These are phyloP conservation scores for Cossypha caffra DNA, from an alignment of 2,797 vertebrate species.

Conservation along the genomic window DNA sequence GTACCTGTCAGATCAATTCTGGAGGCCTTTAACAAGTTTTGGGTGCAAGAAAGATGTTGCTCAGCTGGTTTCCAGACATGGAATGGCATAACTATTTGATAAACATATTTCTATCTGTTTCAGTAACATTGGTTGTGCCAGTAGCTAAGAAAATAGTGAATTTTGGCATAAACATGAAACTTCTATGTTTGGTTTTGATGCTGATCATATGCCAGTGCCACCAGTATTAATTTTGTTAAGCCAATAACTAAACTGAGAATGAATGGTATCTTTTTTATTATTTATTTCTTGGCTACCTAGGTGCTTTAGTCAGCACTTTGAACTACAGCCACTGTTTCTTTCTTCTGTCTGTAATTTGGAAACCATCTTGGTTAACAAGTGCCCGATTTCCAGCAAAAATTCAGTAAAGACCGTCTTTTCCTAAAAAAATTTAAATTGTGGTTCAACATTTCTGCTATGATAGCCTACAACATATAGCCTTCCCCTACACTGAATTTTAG, in stretches of 20 bases:
- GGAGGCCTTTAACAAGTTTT: background rate
- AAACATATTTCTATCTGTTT: background rate
- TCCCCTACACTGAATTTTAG: background rate
- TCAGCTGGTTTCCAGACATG: background rate
- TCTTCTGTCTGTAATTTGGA: background rate
- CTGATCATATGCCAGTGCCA: background rate
- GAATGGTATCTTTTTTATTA: accelerated
- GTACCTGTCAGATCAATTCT: background rate
- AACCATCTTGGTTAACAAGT: background rate
- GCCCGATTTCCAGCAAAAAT: background rate
- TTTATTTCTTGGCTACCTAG: background rate
- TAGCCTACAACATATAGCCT: background rate
- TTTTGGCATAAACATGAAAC: accelerated
- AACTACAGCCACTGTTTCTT: background rate
- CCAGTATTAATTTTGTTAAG: background rate
- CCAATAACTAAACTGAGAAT: background rate
- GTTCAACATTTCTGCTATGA: background rate
- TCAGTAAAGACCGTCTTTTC: background rate
- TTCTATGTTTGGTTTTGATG: background rate
- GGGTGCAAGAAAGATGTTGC: background rate
- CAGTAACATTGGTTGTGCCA: background rate
- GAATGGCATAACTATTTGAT: background rate
- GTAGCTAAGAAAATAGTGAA: background rate
- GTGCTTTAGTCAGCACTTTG: background rate
- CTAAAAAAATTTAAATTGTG: background rate